phyloP scores from a whole-genome alignment of 1,140 invertebrate genomes.

The Drosophila tropicalis region DNA sequence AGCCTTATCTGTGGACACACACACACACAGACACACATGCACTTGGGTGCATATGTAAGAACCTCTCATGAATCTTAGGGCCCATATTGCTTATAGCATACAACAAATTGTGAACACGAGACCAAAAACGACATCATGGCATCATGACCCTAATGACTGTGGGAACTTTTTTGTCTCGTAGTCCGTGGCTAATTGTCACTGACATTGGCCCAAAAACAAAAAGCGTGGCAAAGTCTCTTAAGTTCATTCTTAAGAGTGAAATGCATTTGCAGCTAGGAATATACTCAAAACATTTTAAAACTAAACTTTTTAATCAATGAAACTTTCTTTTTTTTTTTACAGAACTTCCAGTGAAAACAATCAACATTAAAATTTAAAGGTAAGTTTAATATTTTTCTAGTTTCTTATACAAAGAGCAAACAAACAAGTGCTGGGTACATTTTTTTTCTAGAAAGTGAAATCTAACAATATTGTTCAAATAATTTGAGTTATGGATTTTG shows the following conservation, averaged over 20 bases:
- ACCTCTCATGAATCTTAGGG: conserved; percentile 34
- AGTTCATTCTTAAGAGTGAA: conserved; percentile 44
- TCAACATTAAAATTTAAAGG: conserved; percentile 10
- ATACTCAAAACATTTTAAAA: conserved; percentile 36
- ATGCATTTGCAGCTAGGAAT: conserved; percentile 43
- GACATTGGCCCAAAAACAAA: conserved; percentile 12
- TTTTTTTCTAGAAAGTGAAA: no score
- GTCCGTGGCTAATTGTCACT: conserved; percentile 23
- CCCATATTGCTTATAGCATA: conserved; percentile 13
- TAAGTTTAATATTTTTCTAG: conserved; percentile 32
- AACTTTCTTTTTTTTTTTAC: conserved; percentile 14
- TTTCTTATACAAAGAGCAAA: conserved; percentile 40
- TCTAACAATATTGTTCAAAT: no score
- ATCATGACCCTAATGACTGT: conserved; percentile 72
- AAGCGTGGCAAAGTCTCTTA: conserved; percentile 43
- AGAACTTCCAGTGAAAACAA: conserved; percentile 1
- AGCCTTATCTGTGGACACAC: conserved; percentile 26
- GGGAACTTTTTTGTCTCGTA: conserved; percentile 58
- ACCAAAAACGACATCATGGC: conserved; percentile 46
- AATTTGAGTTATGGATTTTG: no score
- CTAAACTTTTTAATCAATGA: conserved; percentile 10
- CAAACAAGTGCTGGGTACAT: conserved; percentile 51
- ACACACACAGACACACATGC: conserved; percentile 23
- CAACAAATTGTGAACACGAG: conserved; percentile 75
- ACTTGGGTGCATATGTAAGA: conserved; percentile 20